Percentiles rank a stretch among this genome's conserved stretches.
Evolutionary conservation across 1,140 invertebrate species (phyloP).

Genomic region (Aphaenogaster ashmeadi): DNA sequence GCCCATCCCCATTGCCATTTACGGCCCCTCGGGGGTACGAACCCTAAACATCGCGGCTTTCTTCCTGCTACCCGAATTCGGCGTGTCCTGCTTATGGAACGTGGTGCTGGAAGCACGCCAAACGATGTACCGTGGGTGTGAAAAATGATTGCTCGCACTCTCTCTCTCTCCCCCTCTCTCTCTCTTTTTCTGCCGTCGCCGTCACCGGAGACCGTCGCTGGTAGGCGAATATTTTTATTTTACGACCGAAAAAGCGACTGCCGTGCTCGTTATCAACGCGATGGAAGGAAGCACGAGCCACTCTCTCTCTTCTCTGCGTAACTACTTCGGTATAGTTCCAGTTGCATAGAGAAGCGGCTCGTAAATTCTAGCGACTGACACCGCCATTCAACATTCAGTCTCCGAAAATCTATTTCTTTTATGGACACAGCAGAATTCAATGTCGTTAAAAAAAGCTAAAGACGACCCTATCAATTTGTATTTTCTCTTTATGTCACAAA

Average conservation of each 20-base stretch:
- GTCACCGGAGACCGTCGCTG: slow-evolving; percentile 41
- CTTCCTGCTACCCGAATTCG: slow-evolving; percentile 9
- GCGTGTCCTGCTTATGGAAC: slow-evolving; percentile 57
- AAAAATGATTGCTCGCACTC: slow-evolving; percentile 75
- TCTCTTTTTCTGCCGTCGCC: slow-evolving; percentile 27
- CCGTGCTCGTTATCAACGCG: slow-evolving; percentile 27
- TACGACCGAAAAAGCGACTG: slow-evolving; percentile 41
- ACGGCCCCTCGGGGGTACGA: background rate
- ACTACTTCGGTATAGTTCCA: slow-evolving; percentile 25
- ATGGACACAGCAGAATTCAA: background rate
- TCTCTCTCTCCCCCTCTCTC: slow-evolving; percentile 2
- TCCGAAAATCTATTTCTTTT: background rate
- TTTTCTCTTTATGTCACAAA: background rate
- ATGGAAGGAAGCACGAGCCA: background rate
- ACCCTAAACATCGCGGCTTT: background rate
- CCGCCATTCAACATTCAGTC: background rate
- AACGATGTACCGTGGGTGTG: slow-evolving; percentile 66
- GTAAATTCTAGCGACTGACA: slow-evolving; percentile 31
- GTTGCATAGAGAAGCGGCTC: background rate
- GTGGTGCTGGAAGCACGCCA: slow-evolving; percentile 77
- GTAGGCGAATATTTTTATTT: slow-evolving; percentile 62
- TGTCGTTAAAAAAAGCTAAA: background rate
- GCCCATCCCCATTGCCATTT: background rate
- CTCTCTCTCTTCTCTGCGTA: background rate
- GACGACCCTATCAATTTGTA: background rate